Percentiles rank a stretch among this genome's conserved stretches.
Conservation (phyloP, 2,113 vertebrate species). For the Pelecanus crispus region DNA sequence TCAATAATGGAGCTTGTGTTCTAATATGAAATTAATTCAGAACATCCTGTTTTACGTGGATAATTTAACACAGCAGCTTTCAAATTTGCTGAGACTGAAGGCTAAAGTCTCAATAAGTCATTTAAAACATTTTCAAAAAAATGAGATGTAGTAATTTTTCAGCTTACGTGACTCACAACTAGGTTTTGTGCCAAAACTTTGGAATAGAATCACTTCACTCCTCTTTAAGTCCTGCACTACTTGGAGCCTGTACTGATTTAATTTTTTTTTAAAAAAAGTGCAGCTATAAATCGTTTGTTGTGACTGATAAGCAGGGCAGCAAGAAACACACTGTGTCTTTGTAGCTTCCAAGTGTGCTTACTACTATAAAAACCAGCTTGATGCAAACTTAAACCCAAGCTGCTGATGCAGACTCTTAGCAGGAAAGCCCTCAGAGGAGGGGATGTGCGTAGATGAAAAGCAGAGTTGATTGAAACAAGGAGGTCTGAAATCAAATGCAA, state of each 20-base stretch:
- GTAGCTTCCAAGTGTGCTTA: not conserved
- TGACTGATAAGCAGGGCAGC: not conserved
- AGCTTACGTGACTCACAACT: not conserved
- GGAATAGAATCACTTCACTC: not conserved
- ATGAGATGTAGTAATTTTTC: not conserved
- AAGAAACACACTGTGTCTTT: not conserved
- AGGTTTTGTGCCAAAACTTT: not conserved
- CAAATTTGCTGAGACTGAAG: not conserved
- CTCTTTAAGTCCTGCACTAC: not conserved
- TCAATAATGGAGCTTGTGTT: not conserved
- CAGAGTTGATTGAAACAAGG: not conserved
- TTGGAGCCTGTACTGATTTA: not conserved
- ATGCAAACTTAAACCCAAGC: constrained; percentile 13
- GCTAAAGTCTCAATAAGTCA: not conserved
- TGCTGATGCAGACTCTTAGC: not conserved
- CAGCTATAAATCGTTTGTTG: not conserved
- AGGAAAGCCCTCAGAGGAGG: not conserved
- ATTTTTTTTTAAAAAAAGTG: not conserved
- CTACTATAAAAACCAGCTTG: not conserved
- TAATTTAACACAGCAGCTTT: constrained; percentile 18
- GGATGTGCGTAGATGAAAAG: not conserved
- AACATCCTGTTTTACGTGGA: not conserved
- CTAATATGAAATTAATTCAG: constrained; percentile 27
- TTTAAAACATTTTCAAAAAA: not conserved
- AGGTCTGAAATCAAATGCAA: not conserved